Conservation (phyloP, 2,888 invertebrate genomes). For the Cephus runcator region DNA sequence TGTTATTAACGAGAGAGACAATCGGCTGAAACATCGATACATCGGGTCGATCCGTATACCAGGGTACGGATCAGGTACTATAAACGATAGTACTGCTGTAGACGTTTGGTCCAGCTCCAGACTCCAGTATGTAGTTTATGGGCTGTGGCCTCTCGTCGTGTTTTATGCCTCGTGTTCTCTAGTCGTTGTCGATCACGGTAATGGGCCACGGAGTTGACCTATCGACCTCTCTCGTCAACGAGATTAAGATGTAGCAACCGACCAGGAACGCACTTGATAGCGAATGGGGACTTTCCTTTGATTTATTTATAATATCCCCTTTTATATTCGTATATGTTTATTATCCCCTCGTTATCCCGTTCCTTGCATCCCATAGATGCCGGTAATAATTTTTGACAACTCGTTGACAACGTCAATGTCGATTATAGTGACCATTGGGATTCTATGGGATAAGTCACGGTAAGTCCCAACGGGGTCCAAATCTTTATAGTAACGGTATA, state of each 20-base stretch:
- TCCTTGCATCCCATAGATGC: background rate
- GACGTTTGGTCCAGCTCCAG: background rate
- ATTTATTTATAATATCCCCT: background rate
- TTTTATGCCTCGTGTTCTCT: slow-evolving; percentile 21
- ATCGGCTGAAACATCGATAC: background rate
- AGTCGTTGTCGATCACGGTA: slow-evolving; percentile 22
- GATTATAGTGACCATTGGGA: background rate
- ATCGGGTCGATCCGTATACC: background rate
- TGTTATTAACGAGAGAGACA: background rate
- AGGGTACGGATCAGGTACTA: background rate
- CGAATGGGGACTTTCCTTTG: background rate
- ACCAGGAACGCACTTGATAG: background rate
- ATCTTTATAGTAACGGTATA: background rate
- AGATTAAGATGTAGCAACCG: slow-evolving; percentile 23
- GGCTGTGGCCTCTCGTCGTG: slow-evolving; percentile 1
- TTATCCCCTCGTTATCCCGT: background rate
- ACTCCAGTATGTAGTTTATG: background rate
- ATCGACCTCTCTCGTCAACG: slow-evolving; percentile 16
- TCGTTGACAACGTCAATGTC: background rate
- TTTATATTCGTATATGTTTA: background rate
- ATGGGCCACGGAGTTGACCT: slow-evolving; percentile 24
- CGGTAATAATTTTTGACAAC: background rate
- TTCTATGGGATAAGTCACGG: background rate
- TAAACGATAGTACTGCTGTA: background rate
- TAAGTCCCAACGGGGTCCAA: background rate